phyloP scores from a whole-genome alignment of 2,113 vertebrate genomes.

The Elephantulus edwardii region DNA sequence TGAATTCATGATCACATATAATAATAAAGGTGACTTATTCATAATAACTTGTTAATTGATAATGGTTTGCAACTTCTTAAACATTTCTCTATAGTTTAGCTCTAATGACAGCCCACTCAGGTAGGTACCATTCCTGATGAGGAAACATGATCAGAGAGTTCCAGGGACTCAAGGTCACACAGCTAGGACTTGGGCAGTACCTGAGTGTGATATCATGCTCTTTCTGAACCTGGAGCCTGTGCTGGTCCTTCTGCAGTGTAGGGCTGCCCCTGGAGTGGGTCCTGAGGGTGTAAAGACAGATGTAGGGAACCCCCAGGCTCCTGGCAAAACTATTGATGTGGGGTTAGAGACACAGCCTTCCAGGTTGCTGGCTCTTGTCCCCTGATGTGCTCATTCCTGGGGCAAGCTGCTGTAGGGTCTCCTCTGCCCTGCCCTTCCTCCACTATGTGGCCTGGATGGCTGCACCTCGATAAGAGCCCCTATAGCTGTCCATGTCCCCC shows the following conservation, averaged over 20 bases:
- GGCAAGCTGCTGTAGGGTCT: background rate
- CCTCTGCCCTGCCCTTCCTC: background rate
- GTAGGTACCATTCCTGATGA: conserved; percentile 16
- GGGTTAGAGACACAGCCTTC: background rate
- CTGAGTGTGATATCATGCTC: background rate
- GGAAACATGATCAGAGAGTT: conserved; percentile 23
- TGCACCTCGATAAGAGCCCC: background rate
- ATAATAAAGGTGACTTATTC: conserved; percentile 60
- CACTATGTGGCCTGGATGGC: background rate
- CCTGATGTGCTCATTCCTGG: no score
- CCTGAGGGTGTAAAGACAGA: background rate
- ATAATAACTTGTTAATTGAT: conserved; percentile 23
- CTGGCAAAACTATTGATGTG: background rate
- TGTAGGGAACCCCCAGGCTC: background rate
- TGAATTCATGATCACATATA: no score
- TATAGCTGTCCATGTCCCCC: background rate
- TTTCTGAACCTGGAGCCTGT: background rate
- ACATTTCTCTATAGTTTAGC: conserved; percentile 49
- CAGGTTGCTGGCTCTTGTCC: background rate
- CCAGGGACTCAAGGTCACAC: background rate
- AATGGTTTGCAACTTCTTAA: conserved; percentile 55
- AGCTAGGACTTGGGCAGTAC: background rate
- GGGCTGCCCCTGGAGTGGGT: background rate
- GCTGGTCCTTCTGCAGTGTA: no score
- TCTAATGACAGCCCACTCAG: conserved; percentile 52